Percentiles rank a stretch among this genome's conserved stretches.
phyloP scores from a whole-genome alignment of 2,797 vertebrate genomes.

The Myotis vivesi region DNA sequence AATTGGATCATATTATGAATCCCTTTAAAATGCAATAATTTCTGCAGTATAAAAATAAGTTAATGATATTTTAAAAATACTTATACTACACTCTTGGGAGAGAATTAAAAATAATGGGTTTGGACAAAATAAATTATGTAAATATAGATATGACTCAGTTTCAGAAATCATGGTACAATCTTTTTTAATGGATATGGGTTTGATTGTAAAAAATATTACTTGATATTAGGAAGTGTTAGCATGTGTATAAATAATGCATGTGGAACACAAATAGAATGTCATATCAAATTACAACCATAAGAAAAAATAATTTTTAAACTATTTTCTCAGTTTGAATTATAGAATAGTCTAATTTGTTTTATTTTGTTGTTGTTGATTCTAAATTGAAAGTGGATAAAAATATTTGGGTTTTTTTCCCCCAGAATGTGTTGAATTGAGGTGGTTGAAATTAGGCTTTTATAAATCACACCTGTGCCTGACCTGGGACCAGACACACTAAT shows the following conservation, averaged over 20 bases:
- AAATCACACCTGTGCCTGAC: neutral
- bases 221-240: neutral
- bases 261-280: neutral
- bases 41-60: neutral
- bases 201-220: neutral
- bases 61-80: neutral
- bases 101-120: conserved; percentile 9
- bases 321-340: neutral
- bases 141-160: neutral
- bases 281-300: neutral
- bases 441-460: neutral
- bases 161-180: neutral
- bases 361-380: neutral
- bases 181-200: neutral
- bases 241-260: neutral
- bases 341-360: neutral
- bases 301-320: neutral
- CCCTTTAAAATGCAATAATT: conserved; percentile 14
- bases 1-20: neutral
- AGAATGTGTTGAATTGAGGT: neutral
- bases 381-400: conserved; percentile 6
- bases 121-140: neutral
- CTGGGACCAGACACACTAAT: neutral
- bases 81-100: neutral
- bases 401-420: conserved; percentile 7